Base-by-base conservation (phyloP, 2,888 invertebrate genomes). In the Oxytorus armatus region DNA sequence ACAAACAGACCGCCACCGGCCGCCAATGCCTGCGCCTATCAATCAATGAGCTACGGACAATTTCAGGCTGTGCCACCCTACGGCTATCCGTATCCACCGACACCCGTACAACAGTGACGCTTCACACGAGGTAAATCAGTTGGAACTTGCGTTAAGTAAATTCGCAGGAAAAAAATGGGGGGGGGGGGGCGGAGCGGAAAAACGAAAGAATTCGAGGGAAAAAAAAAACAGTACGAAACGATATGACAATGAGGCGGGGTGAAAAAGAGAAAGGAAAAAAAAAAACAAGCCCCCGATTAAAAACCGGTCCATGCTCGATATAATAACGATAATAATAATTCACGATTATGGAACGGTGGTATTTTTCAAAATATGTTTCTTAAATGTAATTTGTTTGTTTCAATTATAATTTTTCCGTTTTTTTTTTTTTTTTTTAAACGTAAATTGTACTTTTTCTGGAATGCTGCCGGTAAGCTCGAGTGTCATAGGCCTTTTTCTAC, bases 31-130 rank as follows among this genome's bases (percentile, higher is more conserved):
- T 94, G 94, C 87, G 94, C 94, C 63, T 94, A 94, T 87, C 94
- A 94, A 85, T 93, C 93, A 49, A 92, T 95, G 93, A 87, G 95
- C 91, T 95, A 95, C 89, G 94, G 95, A 69, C 95, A 96, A 91
- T 95, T 95, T 91, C 94, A 95, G 70, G 94, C 95, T 3, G 94
- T 95, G 11, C 94, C 95, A 90, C 94, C 95, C 7, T 95, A 95
- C 91, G 92, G 92, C 91, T 95, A 87, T 92, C 94, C 91, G 89
- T 95, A 92, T 93, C 94, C 92, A 88, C 95, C 91, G 91, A 93
- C 95, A 39, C 94, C 96, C 55, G 96, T 96, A 72, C 96, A 96
- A 91, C 96, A 96, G 93, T 96, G 95, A 94, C 90, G 89, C 85
- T 85, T 88, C 82, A 84, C 82, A 63, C 59, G 81, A 78, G 84